Evolutionary conservation across 2,797 vertebrate genomes (phyloP), one percentile per base, ranked within the genome.

Genomic region (Syngnathus rostellatus): DNA sequence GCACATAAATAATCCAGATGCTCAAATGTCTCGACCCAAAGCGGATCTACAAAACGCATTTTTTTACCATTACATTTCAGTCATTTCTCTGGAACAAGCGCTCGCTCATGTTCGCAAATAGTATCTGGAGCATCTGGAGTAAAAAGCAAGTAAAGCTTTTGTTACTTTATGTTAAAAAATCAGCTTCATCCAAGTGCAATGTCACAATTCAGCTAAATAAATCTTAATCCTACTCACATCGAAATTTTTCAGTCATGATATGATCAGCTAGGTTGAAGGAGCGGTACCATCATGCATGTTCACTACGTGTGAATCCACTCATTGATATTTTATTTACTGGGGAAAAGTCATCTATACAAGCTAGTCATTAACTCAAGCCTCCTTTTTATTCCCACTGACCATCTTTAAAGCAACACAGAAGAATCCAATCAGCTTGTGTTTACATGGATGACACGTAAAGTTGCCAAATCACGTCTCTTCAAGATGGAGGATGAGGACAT

Each of bases 41-140:
- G 48, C 16, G 45, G 45, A 46, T 38, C 68, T 73, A 83, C 70
- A 82, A 85, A 85, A 67, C 64, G 72, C 66, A 62, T 80, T 82
- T 83, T 31, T 77, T 80, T 80, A 80, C 72, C 41, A 25, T 45
- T 45, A 45, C 60, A 45, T 62, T 62, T 45, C 6, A 62, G 19
- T 45, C 5, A 62, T 45, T 62, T 62, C 41, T 45, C 60, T 62
- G 41, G 40, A 43, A 61, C 5, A 41, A 43, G 40, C 23, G 39
- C 39, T 46, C 14, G 45, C 14, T 12, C 45, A 46, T 46, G 16
- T 46, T 46, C 45, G 14, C 0, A 48, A 6, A 17, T 48, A 0
- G 16, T 48, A 6, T 5, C 7, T 31, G 31, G 31, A 31, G 17
- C 17, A 6, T 17, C 16, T 48, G 46, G 16, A 48, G 46, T 48